Base-by-base conservation (phyloP, 2,888 invertebrate species). In the Keiferia lycopersicella region DNA sequence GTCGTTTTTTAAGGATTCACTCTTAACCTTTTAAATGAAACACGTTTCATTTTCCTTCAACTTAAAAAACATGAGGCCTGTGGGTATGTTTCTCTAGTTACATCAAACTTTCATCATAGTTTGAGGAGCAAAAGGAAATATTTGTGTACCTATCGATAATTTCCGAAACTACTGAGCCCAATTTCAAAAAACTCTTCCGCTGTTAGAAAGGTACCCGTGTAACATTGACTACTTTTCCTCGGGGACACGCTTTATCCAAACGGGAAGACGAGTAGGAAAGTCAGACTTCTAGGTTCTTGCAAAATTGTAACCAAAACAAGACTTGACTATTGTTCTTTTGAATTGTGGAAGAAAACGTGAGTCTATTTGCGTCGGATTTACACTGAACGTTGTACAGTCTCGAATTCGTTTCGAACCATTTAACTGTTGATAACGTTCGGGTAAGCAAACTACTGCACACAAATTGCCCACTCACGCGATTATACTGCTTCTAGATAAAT, bases 331-430 rank as follows among this genome's bases (percentile, higher is more conserved):
- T 51, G 41, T 66, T 64, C 62, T 67, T 65, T 64, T 39, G 57
- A 56, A 38, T 60, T 39, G 53, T 62, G 56, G 41, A 50, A 66
- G 64, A 61, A 62, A 63, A 53, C 59, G 45, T 62, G 51, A 63
- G 63, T 58, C 26, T 65, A 65, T 68, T 68, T 66, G 64, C 65
- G 56, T 66, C 38, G 63, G 64, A 58, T 66, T 68, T 64, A 61
- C 63, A 64, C 62, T 57, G 63, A 61, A 34, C 20, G 62, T 64
- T 45, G 48, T 39, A 50, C 26, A 41, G 34, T 48, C 53, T 62
- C 34, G 53, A 57, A 51, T 62, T 53, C 45, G 26, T 39, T 60
- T 50, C 61, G 53, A 34, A 30, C 62, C 63, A 63, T 65, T 63
- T 57, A 61, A 57, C 61, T 58, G 61, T 41, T 64, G 61, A 57